These are phyloP conservation scores for Spinus olivaceus DNA, from an alignment of 2,797 vertebrate genomes.

Conservation along the genomic window DNA sequence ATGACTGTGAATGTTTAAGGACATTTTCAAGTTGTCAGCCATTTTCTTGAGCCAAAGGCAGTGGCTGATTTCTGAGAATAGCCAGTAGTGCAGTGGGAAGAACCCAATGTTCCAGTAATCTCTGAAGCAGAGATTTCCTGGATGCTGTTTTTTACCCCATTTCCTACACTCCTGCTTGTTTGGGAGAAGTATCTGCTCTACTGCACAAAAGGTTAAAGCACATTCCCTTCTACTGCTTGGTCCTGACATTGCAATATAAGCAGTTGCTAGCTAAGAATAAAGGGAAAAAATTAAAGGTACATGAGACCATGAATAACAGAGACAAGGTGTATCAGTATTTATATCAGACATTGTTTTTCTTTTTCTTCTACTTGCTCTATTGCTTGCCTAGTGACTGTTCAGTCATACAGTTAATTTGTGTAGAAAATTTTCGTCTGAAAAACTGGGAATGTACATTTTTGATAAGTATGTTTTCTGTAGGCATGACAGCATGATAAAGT, in stretches of 20 bases:
- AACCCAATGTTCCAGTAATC: background rate
- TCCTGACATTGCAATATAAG: background rate
- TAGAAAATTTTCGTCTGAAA: background rate
- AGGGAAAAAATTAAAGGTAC: background rate
- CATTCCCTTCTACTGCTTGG: background rate
- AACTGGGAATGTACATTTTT: background rate
- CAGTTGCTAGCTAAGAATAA: background rate
- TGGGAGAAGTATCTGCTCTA: background rate
- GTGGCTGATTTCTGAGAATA: background rate
- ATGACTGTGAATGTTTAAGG: background rate
- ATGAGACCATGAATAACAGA: background rate
- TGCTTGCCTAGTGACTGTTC: background rate
- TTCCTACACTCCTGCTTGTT: background rate
- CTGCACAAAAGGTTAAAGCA: background rate
- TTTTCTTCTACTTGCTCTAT: background rate
- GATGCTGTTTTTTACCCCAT: background rate
- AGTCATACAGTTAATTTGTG: background rate
- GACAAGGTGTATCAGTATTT: background rate
- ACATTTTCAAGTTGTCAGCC: background rate
- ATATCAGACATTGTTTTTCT: background rate
- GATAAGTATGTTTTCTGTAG: background rate
- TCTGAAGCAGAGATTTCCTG: background rate
- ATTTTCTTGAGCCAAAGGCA: background rate
- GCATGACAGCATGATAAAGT: background rate
- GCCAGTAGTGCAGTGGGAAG: background rate